Evolutionary conservation across 2,113 vertebrate genomes (phyloP).

Genomic region (Saccopteryx leptura): DNA sequence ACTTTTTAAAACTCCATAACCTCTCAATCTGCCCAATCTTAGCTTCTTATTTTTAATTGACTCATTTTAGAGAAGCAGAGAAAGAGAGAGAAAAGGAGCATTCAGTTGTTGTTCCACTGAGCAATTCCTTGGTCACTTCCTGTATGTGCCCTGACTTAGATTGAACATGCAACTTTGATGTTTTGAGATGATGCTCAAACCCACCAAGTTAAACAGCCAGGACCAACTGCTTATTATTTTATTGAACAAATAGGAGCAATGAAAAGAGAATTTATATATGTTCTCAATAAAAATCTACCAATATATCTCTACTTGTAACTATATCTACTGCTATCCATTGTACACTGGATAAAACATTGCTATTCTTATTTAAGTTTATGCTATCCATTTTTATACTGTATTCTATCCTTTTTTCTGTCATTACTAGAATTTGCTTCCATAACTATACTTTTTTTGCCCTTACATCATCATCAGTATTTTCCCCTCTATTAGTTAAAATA

Average conservation of each 20-base stretch:
- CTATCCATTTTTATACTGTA: background rate
- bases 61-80: no score
- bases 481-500: background rate
- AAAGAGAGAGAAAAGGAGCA: no score
- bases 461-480: background rate
- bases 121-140: no score
- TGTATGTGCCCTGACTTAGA: no score
- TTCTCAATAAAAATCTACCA: background rate
- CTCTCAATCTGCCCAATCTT: background rate
- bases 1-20: background rate
- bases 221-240: background rate
- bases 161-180: no score
- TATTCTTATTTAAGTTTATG: background rate
- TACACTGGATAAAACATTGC: background rate
- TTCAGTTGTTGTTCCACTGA: no score
- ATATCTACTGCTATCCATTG: background rate
- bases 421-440: background rate
- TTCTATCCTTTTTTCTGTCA: background rate
- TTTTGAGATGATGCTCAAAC: no score
- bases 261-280: background rate
- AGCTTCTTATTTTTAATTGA: background rate
- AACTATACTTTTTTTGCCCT: background rate
- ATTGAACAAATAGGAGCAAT: background rate
- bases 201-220: no score
- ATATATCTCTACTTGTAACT: background rate